Conservation (phyloP, 2,113 vertebrate genomes). For the Gnathonemus longibarbis region DNA sequence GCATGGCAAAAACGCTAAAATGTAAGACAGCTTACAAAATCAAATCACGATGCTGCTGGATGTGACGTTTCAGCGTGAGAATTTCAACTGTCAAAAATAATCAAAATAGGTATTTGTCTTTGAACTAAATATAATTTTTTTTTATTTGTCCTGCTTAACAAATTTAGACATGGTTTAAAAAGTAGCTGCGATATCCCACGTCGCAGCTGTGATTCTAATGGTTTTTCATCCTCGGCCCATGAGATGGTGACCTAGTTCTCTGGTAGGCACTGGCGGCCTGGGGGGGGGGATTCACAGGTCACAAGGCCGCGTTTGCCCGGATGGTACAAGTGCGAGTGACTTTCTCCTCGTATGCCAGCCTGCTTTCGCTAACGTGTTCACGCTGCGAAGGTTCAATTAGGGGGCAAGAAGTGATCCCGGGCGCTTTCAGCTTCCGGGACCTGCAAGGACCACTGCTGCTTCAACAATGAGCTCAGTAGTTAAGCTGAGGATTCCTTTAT, state of each 20-base stretch:
- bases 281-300: background rate
- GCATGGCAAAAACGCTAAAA: background rate
- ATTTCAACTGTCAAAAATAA: background rate
- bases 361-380: background rate
- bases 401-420: background rate
- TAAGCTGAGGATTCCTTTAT: background rate
- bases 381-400: background rate
- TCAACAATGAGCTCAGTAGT: background rate
- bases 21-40: background rate
- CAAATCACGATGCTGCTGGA: background rate
- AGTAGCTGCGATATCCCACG: background rate
- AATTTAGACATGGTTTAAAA: background rate
- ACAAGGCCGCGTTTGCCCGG: background rate
- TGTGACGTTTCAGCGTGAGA: background rate
- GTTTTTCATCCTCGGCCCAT: background rate
- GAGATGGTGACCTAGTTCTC: background rate
- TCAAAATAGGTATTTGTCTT: background rate
- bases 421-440: background rate
- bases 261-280: background rate
- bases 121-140: background rate
- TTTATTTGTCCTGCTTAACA: background rate
- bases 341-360: background rate
- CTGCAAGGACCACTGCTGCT: background rate
- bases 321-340: background rate
- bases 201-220: background rate